Percentiles rank a stretch among this genome's conserved stretches.
Evolutionary conservation across 2,888 invertebrate genomes (phyloP).

Genomic region (Marronus borbonicus): DNA sequence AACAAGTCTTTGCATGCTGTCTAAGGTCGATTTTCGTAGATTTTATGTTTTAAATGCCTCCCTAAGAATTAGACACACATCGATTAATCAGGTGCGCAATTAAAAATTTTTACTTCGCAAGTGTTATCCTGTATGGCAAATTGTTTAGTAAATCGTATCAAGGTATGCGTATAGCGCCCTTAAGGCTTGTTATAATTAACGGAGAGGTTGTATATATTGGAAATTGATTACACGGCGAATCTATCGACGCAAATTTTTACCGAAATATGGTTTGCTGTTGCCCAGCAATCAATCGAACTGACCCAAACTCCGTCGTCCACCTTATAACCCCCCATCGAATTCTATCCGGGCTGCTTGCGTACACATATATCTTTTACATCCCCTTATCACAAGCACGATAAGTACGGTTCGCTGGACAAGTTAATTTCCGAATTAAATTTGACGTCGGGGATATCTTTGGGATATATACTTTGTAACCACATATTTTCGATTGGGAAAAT

Average conservation of each 20-base stretch:
- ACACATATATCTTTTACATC: neutral
- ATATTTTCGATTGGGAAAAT: neutral
- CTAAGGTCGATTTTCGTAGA: no score
- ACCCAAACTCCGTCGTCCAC: neutral
- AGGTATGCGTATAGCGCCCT: neutral
- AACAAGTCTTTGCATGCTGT: no score
- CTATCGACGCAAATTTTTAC: conserved; percentile 4
- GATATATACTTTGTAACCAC: conserved; percentile 13
- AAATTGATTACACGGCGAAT: conserved; percentile 20
- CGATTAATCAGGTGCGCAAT: no score
- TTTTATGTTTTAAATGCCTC: no score
- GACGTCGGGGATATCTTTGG: conserved; percentile 22
- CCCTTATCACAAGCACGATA: conserved; percentile 20
- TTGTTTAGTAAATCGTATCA: neutral
- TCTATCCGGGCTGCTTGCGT: neutral
- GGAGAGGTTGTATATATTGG: neutral
- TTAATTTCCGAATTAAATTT: conserved; percentile 29
- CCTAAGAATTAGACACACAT: no score
- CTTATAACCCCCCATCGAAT: neutral
- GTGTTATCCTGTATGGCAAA: neutral
- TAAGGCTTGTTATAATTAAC: neutral
- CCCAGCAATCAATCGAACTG: neutral
- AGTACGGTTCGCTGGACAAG: conserved; percentile 27
- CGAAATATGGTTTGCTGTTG: conserved; percentile 26
- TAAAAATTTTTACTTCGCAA: neutral